Conservation (phyloP, 53 echinoderm and acorn worm species). For the Pentamera pediparva region DNA sequence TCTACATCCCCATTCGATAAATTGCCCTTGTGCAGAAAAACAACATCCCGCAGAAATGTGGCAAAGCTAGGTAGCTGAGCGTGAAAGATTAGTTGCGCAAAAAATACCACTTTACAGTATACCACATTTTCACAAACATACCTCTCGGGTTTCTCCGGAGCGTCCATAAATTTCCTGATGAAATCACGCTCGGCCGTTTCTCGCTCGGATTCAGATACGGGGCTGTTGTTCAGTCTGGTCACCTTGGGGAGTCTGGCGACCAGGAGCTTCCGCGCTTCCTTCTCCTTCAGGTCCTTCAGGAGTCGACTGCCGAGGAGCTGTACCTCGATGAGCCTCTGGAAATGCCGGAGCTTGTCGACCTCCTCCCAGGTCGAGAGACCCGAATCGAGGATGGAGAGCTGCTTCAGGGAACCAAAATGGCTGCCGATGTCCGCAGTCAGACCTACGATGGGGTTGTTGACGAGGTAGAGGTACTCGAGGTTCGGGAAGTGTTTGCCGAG, state of each 20-base stretch:
- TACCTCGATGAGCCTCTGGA: conserved; percentile 52
- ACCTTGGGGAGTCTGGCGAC: conserved; percentile 68
- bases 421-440: conserved; percentile 36
- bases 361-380: conserved; percentile 63
- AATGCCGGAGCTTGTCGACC: conserved; percentile 61
- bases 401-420: conserved; percentile 51
- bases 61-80: too few species aligned
- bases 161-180: conserved; percentile 49
- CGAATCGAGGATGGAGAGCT: conserved; percentile 55
- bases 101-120: too few species aligned
- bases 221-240: conserved; percentile 59
- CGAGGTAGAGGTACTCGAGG: conserved; percentile 50
- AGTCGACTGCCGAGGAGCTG: conserved; percentile 60
- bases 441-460: conserved; percentile 51
- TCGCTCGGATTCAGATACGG: conserved; percentile 55
- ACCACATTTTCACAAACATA: too few species aligned
- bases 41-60: too few species aligned
- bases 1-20: too few species aligned
- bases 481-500: conserved; percentile 66
- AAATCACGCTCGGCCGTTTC: conserved; percentile 72
- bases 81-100: too few species aligned
- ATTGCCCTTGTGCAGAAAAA: too few species aligned
- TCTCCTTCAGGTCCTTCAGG: conserved; percentile 27
- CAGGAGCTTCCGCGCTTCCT: conserved; percentile 40
- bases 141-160: conserved; percentile 63